Percentiles rank a stretch among this genome's conserved stretches.
phyloP scores from a whole-genome alignment of 2,888 invertebrate genomes.

The Ypsolopha scabrella region DNA sequence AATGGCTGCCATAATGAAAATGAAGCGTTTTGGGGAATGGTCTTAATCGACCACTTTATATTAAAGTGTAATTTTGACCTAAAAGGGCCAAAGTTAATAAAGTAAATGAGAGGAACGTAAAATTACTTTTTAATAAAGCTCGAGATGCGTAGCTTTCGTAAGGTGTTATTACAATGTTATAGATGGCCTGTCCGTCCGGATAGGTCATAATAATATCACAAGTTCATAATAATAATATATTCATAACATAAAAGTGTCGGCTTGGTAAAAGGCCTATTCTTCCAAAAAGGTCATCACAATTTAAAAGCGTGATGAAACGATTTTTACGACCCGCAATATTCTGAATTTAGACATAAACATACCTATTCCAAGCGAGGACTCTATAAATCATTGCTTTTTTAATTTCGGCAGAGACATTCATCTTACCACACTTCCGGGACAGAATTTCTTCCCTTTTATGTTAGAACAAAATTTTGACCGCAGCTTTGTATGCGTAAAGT shows the following conservation, averaged over 20 bases:
- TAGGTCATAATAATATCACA: no score
- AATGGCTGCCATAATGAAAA: neutral
- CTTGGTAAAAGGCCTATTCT: no score
- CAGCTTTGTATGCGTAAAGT: no score
- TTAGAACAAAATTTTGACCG: no score
- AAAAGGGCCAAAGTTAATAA: no score
- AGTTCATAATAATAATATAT: no score
- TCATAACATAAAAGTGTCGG: no score
- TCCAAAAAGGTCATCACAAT: no score
- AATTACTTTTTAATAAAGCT: slow-evolving; percentile 47
- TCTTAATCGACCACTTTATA: slow-evolving; percentile 1
- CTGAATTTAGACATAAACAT: neutral
- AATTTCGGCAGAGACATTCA: slow-evolving; percentile 44
- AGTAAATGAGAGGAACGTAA: slow-evolving; percentile 18
- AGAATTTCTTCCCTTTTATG: slow-evolving; percentile 38
- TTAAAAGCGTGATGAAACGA: neutral
- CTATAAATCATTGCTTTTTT: slow-evolving; percentile 49
- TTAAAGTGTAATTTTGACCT: neutral
- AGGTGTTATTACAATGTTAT: slow-evolving; percentile 29
- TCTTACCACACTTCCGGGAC: slow-evolving; percentile 30
- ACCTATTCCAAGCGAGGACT: slow-evolving; percentile 14
- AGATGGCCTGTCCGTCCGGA: no score
- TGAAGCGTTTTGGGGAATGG: neutral
- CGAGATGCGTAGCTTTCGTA: slow-evolving; percentile 25
- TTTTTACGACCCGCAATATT: neutral